Conservation (phyloP, 2,113 vertebrate species). For the Anas platyrhynchos region DNA sequence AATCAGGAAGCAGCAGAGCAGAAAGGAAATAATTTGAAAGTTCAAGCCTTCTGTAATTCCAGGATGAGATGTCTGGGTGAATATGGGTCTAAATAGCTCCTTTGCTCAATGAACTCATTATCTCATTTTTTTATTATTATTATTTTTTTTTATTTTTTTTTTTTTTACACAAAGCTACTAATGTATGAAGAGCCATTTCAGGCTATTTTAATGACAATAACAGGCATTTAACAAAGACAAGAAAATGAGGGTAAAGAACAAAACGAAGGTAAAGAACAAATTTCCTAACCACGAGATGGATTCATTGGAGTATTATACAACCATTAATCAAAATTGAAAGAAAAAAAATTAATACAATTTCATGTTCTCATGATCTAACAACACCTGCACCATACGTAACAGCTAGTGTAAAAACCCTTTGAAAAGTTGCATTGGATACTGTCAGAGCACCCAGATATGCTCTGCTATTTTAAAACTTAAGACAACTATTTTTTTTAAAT, state of each 20-base stretch:
- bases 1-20: neutral
- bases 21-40: neutral
- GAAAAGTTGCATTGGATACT: neutral
- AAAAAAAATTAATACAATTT: neutral
- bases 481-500: neutral
- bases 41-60: neutral
- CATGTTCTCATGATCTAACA: neutral
- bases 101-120: neutral
- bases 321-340: neutral
- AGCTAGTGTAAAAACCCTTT: neutral
- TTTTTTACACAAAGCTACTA: neutral
- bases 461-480: neutral
- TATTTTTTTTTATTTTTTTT: neutral
- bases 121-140: neutral
- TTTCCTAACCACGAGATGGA: neutral
- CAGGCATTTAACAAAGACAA: neutral
- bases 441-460: neutral
- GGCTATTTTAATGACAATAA: neutral
- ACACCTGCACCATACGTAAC: accelerated
- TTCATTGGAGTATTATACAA: neutral
- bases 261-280: neutral
- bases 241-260: neutral
- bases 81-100: neutral
- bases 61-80: neutral
- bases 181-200: neutral